Evolutionary conservation across 2,113 vertebrate species (phyloP).

Genomic region (Corvus hawaiiensis): DNA sequence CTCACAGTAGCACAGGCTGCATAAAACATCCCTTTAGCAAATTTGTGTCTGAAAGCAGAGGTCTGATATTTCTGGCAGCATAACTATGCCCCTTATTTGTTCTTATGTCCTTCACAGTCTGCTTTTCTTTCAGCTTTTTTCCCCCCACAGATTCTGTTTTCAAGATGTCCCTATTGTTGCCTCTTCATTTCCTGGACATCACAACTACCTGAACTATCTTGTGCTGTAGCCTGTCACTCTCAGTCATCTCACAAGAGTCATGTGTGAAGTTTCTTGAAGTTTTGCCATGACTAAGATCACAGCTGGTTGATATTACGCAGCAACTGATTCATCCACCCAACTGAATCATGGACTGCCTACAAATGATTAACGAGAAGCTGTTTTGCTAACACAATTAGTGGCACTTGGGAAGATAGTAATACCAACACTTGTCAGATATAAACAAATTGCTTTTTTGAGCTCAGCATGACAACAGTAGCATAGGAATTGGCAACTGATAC

Average conservation of each 20-base stretch:
- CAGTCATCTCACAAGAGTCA: background rate
- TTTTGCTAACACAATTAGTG: slow-evolving; percentile 21
- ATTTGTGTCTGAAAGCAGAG: background rate
- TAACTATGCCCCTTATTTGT: background rate
- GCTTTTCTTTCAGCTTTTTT: background rate
- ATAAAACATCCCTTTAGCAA: background rate
- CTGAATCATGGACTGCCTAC: slow-evolving; percentile 30
- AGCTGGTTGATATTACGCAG: slow-evolving; percentile 4
- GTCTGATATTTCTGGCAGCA: background rate
- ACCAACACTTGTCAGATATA: background rate
- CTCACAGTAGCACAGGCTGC: background rate
- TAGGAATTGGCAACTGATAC: background rate
- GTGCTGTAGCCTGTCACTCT: background rate
- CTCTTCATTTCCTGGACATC: background rate
- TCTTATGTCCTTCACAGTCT: background rate
- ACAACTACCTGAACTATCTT: background rate
- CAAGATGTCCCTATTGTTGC: background rate
- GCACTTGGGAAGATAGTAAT: background rate
- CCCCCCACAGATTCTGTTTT: background rate
- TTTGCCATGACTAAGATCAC: slow-evolving; percentile 8
- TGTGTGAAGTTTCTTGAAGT: background rate
- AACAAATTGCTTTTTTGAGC: background rate
- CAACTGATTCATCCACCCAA: background rate
- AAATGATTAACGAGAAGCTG: slow-evolving; percentile 15
- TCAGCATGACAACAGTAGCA: background rate